Evolutionary conservation across 2,888 invertebrate species (phyloP).

Genomic region (Pardosa pseudoannulata): DNA sequence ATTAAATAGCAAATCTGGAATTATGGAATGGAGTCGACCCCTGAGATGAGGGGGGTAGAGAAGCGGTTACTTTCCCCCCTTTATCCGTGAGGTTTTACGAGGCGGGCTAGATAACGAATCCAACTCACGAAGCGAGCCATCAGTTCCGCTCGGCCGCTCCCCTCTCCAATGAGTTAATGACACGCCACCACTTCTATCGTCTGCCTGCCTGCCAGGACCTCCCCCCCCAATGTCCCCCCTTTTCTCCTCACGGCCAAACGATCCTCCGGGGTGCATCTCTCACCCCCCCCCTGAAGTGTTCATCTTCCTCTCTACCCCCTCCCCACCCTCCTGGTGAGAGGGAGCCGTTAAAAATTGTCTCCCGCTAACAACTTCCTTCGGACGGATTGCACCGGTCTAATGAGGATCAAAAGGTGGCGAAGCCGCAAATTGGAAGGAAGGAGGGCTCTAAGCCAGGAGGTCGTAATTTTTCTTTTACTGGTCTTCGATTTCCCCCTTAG

Average conservation of each 20-base stretch:
- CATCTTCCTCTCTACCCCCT: not conserved
- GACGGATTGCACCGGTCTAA: constrained; percentile 59
- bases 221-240: constrained; percentile 14
- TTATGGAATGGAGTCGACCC: constrained; percentile 53
- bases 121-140: constrained; percentile 66
- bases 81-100: constrained; percentile 58
- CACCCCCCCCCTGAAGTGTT: not conserved
- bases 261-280: not conserved
- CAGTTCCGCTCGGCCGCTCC: constrained; percentile 66
- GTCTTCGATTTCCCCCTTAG: constrained; percentile 25
- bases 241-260: not conserved
- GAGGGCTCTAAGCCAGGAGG: constrained; percentile 26
- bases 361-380: constrained; percentile 68
- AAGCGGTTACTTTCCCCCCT: constrained; percentile 13
- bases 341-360: constrained; percentile 70
- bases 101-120: constrained; percentile 69
- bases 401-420: constrained; percentile 71
- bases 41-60: constrained; percentile 10
- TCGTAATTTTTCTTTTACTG: constrained; percentile 49
- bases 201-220: too few species aligned
- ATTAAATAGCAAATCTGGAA: constrained; percentile 71
- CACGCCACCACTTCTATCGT: constrained; percentile 46
- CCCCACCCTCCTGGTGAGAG: constrained; percentile 8
- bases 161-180: constrained; percentile 65
- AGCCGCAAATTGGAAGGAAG: constrained; percentile 68